These are phyloP conservation scores for Pampusana beccarii DNA, from an alignment of 2,113 vertebrate genomes.

Conservation along the genomic window DNA sequence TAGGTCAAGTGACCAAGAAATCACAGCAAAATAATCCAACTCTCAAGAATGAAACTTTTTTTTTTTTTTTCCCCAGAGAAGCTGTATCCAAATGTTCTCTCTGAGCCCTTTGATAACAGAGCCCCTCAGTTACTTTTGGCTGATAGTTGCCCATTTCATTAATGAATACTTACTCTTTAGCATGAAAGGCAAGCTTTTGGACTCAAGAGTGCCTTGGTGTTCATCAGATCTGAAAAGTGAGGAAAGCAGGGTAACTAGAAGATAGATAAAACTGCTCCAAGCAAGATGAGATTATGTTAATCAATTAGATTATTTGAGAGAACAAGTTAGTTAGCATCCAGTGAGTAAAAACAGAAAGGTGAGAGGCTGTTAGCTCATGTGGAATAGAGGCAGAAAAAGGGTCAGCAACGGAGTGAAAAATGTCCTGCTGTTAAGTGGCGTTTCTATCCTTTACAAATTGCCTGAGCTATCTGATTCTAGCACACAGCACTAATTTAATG, in stretches of 20 bases:
- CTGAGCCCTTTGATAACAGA: neutral
- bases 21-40: neutral
- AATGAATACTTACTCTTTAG: neutral
- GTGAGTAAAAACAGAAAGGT: neutral
- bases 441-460: neutral
- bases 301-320: neutral
- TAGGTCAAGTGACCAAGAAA: constrained; percentile 38
- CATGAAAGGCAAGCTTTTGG: neutral
- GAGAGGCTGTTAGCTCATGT: neutral
- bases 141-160: neutral
- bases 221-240: neutral
- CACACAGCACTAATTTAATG: neutral
- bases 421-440: neutral
- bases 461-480: neutral
- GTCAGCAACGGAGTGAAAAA: neutral
- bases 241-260: neutral
- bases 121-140: neutral
- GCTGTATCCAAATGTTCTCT: neutral
- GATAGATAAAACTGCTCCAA: neutral
- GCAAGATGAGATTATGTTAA: neutral
- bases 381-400: neutral
- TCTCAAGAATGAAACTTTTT: neutral
- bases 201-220: neutral
- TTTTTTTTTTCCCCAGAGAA: neutral
- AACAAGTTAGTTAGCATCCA: neutral